These are phyloP conservation scores for Macaca nemestrina DNA, from an alignment of 2,113 vertebrate genomes.

Conservation along the genomic window DNA sequence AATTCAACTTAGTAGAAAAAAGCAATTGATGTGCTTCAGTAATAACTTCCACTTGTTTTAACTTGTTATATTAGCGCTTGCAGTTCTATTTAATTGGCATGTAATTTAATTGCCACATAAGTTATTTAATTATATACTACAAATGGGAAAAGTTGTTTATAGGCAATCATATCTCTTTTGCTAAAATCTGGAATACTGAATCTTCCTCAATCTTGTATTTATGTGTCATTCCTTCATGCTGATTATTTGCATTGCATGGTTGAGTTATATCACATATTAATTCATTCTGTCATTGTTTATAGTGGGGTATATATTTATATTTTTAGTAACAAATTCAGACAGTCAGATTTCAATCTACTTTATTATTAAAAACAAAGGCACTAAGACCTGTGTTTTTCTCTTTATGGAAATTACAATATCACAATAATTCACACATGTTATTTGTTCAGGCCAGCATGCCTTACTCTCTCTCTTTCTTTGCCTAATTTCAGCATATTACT, in stretches of 20 bases:
- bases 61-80: conserved; percentile 71
- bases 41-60: conserved; percentile 64
- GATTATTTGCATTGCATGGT: not conserved
- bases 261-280: not conserved
- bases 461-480: not conserved
- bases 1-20: conserved; percentile 56
- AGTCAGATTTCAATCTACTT: not conserved
- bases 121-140: conserved; percentile 73
- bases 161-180: conserved; percentile 61
- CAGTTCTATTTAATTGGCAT: conserved; percentile 76
- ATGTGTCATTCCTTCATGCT: not conserved
- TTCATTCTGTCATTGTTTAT: conserved; percentile 20
- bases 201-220: conserved; percentile 20
- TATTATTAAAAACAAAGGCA: not conserved
- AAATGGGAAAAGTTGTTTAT: conserved; percentile 70
- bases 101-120: conserved; percentile 75
- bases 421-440: not conserved
- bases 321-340: conserved; percentile 11
- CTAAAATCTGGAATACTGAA: conserved; percentile 1
- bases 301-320: not conserved
- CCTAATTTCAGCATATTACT: not conserved
- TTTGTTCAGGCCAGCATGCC: not conserved
- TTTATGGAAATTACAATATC: not conserved
- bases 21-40: conserved; percentile 45
- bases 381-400: not conserved